A percentile compares a stretch with the other conserved stretches of the same genome.
phyloP scores from a whole-genome alignment of 2,113 vertebrate species.

The Peromyscus leucopus region DNA sequence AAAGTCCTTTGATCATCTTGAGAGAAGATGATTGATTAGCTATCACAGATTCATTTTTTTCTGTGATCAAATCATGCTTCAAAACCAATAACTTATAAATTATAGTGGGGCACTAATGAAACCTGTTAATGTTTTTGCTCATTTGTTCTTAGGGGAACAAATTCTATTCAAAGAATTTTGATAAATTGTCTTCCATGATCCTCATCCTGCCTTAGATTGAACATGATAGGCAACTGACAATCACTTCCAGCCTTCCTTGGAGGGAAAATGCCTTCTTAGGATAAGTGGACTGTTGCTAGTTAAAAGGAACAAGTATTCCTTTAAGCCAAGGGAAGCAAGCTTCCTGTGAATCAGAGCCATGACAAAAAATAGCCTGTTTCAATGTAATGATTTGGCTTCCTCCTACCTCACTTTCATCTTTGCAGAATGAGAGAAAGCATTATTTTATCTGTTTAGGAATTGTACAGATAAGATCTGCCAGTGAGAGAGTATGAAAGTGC shows the following conservation, averaged over 20 bases:
- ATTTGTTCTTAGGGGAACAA: slow-evolving; percentile 44
- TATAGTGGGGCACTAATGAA: background rate
- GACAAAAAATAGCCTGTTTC: background rate
- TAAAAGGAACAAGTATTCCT: slow-evolving; percentile 29
- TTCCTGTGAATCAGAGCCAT: background rate
- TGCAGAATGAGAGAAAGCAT: background rate
- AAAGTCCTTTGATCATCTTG: background rate
- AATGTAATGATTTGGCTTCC: background rate
- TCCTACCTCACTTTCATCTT: background rate
- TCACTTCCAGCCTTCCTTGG: slow-evolving; percentile 57
- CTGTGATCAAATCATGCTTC: background rate
- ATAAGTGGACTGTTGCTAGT: slow-evolving; percentile 15
- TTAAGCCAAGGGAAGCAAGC: background rate
- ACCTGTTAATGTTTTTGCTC: background rate
- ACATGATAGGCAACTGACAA: slow-evolving; percentile 76
- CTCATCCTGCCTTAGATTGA: slow-evolving; percentile 64
- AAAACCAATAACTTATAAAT: background rate
- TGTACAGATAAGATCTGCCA: slow-evolving; percentile 48
- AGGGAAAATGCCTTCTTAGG: slow-evolving; percentile 39
- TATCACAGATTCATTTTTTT: slow-evolving; percentile 19
- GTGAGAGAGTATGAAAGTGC: background rate
- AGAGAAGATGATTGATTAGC: background rate
- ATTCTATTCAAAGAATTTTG: background rate
- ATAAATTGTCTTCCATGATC: slow-evolving; percentile 64
- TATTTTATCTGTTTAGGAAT: background rate